Percentiles rank a stretch among this genome's conserved stretches.
phyloP scores from a whole-genome alignment of 2,888 invertebrate genomes.

The Calameuta pallipes region DNA sequence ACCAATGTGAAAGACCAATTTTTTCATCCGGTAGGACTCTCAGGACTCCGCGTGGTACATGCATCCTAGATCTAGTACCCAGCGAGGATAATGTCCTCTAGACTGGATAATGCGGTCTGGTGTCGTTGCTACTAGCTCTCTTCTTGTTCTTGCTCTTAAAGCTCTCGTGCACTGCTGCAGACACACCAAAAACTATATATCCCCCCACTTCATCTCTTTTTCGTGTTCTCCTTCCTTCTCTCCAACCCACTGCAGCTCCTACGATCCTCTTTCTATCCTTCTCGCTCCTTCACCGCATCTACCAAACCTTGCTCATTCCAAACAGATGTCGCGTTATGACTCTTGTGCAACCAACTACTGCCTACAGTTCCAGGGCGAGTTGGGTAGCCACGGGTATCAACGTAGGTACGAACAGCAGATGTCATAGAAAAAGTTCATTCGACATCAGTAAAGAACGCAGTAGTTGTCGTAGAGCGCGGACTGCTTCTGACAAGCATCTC shows the following conservation, averaged over 20 bases:
- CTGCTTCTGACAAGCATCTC: not conserved
- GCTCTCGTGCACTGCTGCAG: constrained; percentile 21
- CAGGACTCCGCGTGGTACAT: not conserved
- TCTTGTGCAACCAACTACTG: constrained; percentile 44
- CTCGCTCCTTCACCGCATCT: constrained; percentile 5
- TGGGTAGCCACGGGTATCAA: constrained; percentile 13
- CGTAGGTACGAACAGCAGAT: constrained; percentile 37
- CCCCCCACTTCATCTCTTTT: not conserved
- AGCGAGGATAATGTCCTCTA: constrained; percentile 33
- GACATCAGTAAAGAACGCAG: constrained; percentile 2
- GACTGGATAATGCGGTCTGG: constrained; percentile 35
- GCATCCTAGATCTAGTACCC: constrained; percentile 17
- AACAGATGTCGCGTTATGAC: constrained; percentile 56
- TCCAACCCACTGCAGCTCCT: not conserved
- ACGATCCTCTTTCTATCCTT: constrained; percentile 11
- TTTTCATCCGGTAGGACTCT: not conserved
- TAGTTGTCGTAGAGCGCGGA: not conserved
- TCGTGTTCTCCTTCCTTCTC: constrained; percentile 11
- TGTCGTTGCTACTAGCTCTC: constrained; percentile 32
- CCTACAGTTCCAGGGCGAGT: constrained; percentile 25
- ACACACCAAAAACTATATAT: constrained; percentile 8
- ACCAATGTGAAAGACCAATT: not conserved
- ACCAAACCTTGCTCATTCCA: constrained; percentile 41
- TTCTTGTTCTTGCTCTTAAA: constrained; percentile 45
- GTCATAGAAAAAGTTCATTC: constrained; percentile 43